Evolutionary conservation across 2,113 vertebrate genomes (phyloP).

Genomic region (Euleptes europaea): DNA sequence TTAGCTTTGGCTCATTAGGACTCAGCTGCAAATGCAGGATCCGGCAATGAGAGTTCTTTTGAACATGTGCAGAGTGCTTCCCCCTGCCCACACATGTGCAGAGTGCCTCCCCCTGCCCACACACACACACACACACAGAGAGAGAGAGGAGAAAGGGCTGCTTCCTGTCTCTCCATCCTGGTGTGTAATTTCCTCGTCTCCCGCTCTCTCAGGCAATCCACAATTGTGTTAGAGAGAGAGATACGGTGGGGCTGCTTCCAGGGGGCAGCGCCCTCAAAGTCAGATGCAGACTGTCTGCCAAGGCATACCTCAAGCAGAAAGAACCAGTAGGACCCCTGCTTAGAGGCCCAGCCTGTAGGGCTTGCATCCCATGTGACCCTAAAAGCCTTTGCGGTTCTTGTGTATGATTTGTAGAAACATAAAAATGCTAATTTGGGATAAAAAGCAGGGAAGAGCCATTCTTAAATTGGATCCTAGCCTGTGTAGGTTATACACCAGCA

Average conservation of each 20-base stretch:
- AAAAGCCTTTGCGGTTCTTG: too few species aligned
- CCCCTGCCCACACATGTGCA: not conserved
- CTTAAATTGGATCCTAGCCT: not conserved
- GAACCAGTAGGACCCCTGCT: too few species aligned
- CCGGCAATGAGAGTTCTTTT: too few species aligned
- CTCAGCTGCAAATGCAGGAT: not conserved
- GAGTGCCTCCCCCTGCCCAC: not conserved
- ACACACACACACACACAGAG: not conserved
- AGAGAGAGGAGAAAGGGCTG: not conserved
- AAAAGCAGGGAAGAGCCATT: not conserved
- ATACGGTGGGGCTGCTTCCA: not conserved
- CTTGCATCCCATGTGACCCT: too few species aligned
- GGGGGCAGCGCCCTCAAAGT: not conserved
- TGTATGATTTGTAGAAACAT: too few species aligned
- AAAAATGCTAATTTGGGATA: too few species aligned
- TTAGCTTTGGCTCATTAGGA: not conserved
- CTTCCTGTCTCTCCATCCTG: not conserved
- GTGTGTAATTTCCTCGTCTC: constrained; percentile 2
- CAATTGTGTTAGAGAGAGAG: not conserved
- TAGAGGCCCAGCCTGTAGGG: not conserved
- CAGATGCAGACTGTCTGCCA: accelerated
- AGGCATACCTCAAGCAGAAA: not conserved
- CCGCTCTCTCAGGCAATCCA: not conserved
- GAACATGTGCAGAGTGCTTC: not conserved
- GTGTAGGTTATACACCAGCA: too few species aligned